These are phyloP conservation scores for Melipona beecheii DNA, from an alignment of 2,888 invertebrate species.

Conservation along the genomic window DNA sequence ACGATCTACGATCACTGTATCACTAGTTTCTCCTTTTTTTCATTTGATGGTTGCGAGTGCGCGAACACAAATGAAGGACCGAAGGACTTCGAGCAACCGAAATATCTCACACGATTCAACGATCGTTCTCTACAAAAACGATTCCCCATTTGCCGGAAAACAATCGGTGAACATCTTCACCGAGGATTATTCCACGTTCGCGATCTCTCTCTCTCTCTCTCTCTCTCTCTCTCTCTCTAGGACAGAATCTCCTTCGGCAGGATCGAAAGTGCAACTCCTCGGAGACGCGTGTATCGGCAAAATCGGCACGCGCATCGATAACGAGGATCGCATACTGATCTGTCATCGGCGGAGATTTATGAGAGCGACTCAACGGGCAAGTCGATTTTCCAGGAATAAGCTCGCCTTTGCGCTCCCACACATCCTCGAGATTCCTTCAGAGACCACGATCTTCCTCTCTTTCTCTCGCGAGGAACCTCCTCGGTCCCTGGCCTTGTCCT, in stretches of 20 bases:
- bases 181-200: conserved; percentile 24
- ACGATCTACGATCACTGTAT: too few species aligned
- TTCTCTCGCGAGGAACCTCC: background rate
- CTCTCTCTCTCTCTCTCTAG: background rate
- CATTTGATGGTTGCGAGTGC: background rate
- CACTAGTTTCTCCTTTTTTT: too few species aligned
- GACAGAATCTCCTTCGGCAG: background rate
- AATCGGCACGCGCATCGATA: conserved; percentile 37
- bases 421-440: background rate
- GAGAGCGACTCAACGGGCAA: conserved; percentile 35
- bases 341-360: conserved; percentile 61
- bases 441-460: background rate
- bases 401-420: conserved; percentile 19
- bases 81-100: background rate
- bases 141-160: background rate
- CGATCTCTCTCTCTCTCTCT: background rate
- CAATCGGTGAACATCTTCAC: conserved; percentile 7
- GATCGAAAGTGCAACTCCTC: background rate
- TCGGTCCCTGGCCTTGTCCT: conserved; percentile 21
- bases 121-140: background rate
- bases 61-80: background rate
- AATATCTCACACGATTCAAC: background rate
- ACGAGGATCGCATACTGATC: conserved; percentile 58
- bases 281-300: conserved; percentile 11
- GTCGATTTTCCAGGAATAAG: conserved; percentile 64